Evolutionary conservation across 2,888 invertebrate species (phyloP).

Genomic region (Dascillus cervinus): DNA sequence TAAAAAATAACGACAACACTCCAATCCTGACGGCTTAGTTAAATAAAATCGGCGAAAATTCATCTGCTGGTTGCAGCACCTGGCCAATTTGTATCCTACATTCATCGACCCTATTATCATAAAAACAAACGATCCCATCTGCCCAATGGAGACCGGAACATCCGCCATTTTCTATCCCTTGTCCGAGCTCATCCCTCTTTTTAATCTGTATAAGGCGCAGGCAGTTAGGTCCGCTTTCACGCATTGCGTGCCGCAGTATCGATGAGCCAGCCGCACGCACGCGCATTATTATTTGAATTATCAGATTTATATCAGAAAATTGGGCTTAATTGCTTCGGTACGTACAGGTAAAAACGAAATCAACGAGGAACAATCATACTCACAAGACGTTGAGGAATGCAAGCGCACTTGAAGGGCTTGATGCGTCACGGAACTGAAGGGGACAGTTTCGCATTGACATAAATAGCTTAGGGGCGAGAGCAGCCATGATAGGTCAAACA

Average conservation of each 20-base stretch:
- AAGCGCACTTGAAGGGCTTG: conserved; percentile 33
- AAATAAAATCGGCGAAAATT: too few species aligned
- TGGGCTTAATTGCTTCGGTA: conserved; percentile 1
- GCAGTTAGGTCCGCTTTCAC: conserved; percentile 28
- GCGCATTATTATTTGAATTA: conserved; percentile 25
- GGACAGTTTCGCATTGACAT: conserved; percentile 32
- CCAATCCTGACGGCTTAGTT: too few species aligned
- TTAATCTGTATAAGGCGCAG: conserved; percentile 36
- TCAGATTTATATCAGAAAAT: conserved; percentile 17
- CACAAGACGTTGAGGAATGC: conserved; percentile 28
- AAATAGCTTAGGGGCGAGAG: conserved; percentile 28
- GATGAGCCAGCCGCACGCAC: conserved; percentile 28
- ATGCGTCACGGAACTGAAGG: conserved; percentile 27
- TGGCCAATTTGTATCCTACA: conserved; percentile 15
- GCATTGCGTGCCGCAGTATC: conserved; percentile 31
- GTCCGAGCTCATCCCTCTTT: conserved; percentile 37
- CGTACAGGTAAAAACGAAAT: background rate
- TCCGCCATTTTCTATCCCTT: conserved; percentile 37
- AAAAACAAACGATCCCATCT: conserved; percentile 36
- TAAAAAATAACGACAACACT: too few species aligned
- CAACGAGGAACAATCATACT: conserved; percentile 18
- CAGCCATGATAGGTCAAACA: conserved; percentile 41
- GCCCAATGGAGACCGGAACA: conserved; percentile 35
- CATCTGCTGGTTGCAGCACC: conserved; percentile 14
- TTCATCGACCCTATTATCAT: conserved; percentile 26